Base-by-base conservation (phyloP, 2,797 vertebrate genomes). In the Danio aesculapii region DNA sequence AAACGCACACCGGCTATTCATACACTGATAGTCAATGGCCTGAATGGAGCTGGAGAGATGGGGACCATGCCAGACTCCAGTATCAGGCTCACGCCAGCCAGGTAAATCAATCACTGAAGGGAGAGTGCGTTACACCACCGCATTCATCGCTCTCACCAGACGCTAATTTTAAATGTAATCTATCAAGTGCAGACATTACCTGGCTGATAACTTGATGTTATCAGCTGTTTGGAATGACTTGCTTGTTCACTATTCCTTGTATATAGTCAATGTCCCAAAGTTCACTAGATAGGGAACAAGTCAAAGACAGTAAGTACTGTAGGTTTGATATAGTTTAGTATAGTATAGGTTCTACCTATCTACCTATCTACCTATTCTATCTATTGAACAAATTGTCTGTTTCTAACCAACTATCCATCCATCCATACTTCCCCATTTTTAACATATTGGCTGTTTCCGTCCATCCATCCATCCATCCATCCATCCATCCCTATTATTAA, bases 81-180 rank as follows among this genome's bases (percentile, higher is more conserved):
- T 89, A 91, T 91, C 90, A 87, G 85, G 72, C 73, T 81, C 50
- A 85, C 83, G 85, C 87, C 81, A 59, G 84, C 57, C 8, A 81
- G 87, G 82, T 84, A 83, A 88, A 92, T 93, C 92, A 91, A 90
- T 92, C 92, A 85, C 46, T 1, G 83, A 86, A 87, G 85, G 81
- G 47, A 62, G 77, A 77, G 55, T 47, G 68, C 9, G 62, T 82
- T 79, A 73, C 81, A 57, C 14, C 85, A 77, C 77, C 87, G 70
- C 85, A 47, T 52, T 83, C 73, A 17, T 47, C 89, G 85, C 85
- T 72, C 79, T 82, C 46, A 75, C 77, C 84, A 81, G 81, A 77
- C 84, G 86, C 86, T 91, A 91, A 92, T 91, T 91, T 88, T 87
- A 46, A 88, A 86, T 88, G 88, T 90, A 88, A 92, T 94, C 92